These are phyloP conservation scores for Colossoma macropomum DNA, from an alignment of 2,113 vertebrate genomes.

Conservation along the genomic window DNA sequence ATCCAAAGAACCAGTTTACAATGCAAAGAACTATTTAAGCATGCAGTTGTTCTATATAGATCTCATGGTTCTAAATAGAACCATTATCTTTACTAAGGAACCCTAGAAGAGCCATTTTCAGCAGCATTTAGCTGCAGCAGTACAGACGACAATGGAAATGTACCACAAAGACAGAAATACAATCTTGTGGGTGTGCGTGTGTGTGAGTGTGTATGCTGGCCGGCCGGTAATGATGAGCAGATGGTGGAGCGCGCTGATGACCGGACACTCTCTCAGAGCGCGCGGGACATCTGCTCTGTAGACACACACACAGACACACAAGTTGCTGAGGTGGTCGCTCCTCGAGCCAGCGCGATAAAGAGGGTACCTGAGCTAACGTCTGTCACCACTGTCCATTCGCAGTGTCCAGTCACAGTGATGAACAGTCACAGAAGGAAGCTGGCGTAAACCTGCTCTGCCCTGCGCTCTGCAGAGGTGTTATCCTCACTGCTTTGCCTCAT, in stretches of 20 bases:
- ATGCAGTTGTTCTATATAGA: too few relatives aligned
- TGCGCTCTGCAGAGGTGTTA: too few relatives aligned
- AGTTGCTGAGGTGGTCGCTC: slow-evolving; percentile 29
- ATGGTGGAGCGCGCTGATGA: slow-evolving; percentile 57
- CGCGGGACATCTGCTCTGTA: slow-evolving; percentile 57
- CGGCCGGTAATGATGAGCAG: slow-evolving; percentile 58
- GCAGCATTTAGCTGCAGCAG: neutral
- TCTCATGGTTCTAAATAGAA: too few relatives aligned
- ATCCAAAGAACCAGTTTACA: too few relatives aligned
- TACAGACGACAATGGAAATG: neutral
- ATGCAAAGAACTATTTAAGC: too few relatives aligned
- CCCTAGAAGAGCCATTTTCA: too few relatives aligned
- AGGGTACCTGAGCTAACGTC: neutral
- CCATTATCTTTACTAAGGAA: too few relatives aligned
- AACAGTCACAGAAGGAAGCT: neutral
- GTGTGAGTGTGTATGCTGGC: slow-evolving; percentile 31
- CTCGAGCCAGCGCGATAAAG: slow-evolving; percentile 1
- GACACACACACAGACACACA: slow-evolving; percentile 14
- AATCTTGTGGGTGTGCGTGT: neutral
- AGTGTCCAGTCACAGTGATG: neutral
- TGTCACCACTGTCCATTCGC: neutral
- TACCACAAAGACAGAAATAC: neutral
- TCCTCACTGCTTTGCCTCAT: too few relatives aligned
- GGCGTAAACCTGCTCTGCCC: too few relatives aligned
- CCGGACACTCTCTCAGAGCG: slow-evolving; percentile 54